Evolutionary conservation across 1,140 invertebrate genomes (phyloP).

Genomic region (Drosophila ogumai): DNA sequence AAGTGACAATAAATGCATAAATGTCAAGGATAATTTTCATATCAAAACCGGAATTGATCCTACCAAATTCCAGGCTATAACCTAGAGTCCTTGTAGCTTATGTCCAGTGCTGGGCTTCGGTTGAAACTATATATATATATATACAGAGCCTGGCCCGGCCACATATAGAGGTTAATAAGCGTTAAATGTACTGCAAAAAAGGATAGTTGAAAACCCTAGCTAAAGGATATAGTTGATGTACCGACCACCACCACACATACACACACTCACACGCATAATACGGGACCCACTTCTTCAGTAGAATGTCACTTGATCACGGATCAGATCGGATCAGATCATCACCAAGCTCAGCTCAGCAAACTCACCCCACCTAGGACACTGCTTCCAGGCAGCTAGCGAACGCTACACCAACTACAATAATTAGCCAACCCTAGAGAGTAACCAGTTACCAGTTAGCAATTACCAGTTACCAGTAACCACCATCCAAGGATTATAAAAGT

Average conservation of each 20-base stretch:
- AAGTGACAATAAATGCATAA: slow-evolving; percentile 11
- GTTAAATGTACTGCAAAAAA: slow-evolving; percentile 36
- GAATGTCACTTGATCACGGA: slow-evolving; percentile 30
- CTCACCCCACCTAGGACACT: slow-evolving; percentile 80
- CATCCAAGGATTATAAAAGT: slow-evolving; percentile 20
- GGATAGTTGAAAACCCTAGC: slow-evolving; percentile 46
- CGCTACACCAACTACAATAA: slow-evolving; percentile 70
- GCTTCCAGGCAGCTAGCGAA: slow-evolving; percentile 77
- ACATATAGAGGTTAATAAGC: slow-evolving; percentile 44
- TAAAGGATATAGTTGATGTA: slow-evolving; percentile 43
- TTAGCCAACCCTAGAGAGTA: slow-evolving; percentile 56
- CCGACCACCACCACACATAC: slow-evolving; percentile 15
- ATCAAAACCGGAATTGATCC: not conserved
- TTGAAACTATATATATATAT: slow-evolving; percentile 16
- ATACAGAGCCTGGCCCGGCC: slow-evolving; percentile 19
- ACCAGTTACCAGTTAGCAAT: slow-evolving; percentile 20
- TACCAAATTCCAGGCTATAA: not conserved
- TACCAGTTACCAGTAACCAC: slow-evolving; percentile 19
- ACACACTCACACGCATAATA: slow-evolving; percentile 26
- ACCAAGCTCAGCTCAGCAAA: slow-evolving; percentile 68
- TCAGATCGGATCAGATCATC: slow-evolving; percentile 34
- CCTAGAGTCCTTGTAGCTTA: not conserved
- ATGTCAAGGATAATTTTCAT: slow-evolving; percentile 13
- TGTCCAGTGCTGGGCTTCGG: slow-evolving; percentile 5
- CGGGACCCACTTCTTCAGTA: slow-evolving; percentile 55